Percentiles rank a stretch among this genome's conserved stretches.
phyloP scores from a whole-genome alignment of 2,113 vertebrate species.

The Lampris incognitus region DNA sequence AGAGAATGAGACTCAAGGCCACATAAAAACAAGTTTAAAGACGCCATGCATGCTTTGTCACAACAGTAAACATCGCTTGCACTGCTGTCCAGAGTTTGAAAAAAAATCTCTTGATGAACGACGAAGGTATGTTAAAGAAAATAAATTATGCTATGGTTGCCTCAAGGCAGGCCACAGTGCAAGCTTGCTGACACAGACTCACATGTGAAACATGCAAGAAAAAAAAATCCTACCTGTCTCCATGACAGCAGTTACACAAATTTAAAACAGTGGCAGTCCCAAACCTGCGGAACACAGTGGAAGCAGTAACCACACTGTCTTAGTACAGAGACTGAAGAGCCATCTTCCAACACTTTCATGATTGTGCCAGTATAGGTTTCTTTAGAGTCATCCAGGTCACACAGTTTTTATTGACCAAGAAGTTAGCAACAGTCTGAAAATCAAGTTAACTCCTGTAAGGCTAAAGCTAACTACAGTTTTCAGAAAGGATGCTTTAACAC shows the following conservation, averaged over 20 bases:
- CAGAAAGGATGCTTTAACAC: no score
- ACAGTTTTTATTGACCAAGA: neutral
- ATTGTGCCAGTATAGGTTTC: conserved; percentile 37
- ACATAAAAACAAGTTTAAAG: no score
- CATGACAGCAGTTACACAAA: neutral
- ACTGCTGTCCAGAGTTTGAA: neutral
- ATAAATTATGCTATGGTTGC: neutral
- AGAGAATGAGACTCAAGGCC: neutral
- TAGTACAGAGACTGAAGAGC: neutral
- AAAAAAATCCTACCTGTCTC: neutral
- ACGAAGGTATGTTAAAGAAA: conserved; percentile 21
- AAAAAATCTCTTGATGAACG: no score
- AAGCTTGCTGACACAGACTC: neutral
- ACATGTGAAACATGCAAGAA: neutral
- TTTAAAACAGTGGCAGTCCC: neutral
- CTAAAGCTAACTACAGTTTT: neutral
- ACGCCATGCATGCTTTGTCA: conserved; percentile 8
- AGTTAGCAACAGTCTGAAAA: neutral
- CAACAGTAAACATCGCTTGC: conserved; percentile 12
- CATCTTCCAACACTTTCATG: neutral
- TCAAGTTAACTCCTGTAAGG: no score
- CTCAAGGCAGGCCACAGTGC: neutral
- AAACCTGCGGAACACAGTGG: neutral
- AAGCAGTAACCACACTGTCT: neutral
- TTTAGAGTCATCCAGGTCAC: neutral